These are phyloP conservation scores for Eutolmus rufibarbis DNA, from an alignment of 2,888 invertebrate genomes.

Conservation along the genomic window DNA sequence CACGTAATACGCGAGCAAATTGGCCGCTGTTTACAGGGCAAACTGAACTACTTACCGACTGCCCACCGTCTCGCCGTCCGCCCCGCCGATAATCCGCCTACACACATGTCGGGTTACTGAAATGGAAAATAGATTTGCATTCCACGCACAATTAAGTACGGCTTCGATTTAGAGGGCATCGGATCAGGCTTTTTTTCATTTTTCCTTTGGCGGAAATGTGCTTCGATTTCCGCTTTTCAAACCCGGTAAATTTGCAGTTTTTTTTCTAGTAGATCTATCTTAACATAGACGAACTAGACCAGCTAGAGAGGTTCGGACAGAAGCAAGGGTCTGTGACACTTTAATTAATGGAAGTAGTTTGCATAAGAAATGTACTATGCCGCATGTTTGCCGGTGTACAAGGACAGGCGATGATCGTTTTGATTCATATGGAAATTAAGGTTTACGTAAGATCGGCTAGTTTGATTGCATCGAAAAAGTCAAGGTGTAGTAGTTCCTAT, in stretches of 20 bases:
- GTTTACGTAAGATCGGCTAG: not conserved
- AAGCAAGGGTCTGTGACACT: not conserved
- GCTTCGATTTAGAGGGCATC: not conserved
- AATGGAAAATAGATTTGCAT: constrained; percentile 26
- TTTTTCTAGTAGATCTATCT: not conserved
- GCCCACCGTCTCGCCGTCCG: not conserved
- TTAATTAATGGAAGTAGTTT: not conserved
- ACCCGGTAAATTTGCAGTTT: not conserved
- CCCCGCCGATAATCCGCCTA: not conserved
- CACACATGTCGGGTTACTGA: not conserved
- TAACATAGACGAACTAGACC: not conserved
- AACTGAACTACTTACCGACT: not conserved
- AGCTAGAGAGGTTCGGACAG: not conserved
- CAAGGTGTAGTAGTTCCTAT: not conserved
- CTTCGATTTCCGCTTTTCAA: not conserved
- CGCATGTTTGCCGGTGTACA: not conserved
- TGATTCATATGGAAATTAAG: not conserved
- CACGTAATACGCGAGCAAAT: not conserved
- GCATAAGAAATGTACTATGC: not conserved
- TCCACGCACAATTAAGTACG: constrained; percentile 25
- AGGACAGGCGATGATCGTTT: not conserved
- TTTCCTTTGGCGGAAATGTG: not conserved
- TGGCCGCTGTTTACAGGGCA: not conserved
- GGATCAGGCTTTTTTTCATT: not conserved
- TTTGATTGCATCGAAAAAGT: not conserved